Evolutionary conservation across 2,888 invertebrate genomes (phyloP).

Genomic region (Drosophila glabriapex): DNA sequence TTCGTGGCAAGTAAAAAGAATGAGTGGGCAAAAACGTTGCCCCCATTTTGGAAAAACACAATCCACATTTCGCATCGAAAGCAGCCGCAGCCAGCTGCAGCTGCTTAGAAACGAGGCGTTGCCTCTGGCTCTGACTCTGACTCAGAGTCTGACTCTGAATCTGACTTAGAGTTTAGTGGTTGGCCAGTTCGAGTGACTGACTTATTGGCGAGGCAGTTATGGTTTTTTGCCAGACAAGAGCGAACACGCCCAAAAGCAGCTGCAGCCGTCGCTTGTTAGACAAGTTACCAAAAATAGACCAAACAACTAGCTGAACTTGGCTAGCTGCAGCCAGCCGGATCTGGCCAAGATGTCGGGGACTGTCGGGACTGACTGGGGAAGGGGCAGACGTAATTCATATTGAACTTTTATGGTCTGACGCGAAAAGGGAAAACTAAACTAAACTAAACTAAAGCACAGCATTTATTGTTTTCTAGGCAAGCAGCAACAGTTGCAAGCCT

Average conservation of each 20-base stretch:
- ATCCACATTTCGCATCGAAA: constrained; percentile 44
- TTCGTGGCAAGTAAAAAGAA: constrained; percentile 26
- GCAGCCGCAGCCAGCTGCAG: constrained; percentile 50
- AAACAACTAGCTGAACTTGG: constrained; percentile 62
- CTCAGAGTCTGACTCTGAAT: constrained; percentile 21
- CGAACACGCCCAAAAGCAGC: constrained; percentile 70
- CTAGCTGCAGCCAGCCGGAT: constrained; percentile 29
- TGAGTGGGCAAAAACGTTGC: constrained; percentile 37
- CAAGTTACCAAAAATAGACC: constrained; percentile 81
- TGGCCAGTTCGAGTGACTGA: constrained; percentile 38
- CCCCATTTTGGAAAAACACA: constrained; percentile 42
- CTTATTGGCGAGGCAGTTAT: constrained; percentile 62
- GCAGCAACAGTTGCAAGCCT: constrained; percentile 9
- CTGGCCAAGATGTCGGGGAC: constrained; percentile 29
- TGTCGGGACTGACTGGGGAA: not conserved
- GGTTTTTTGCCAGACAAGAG: constrained; percentile 27
- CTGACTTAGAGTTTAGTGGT: constrained; percentile 34
- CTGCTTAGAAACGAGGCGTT: constrained; percentile 40
- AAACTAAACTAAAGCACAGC: not conserved
- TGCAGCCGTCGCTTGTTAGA: constrained; percentile 68
- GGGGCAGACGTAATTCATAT: constrained; percentile 54
- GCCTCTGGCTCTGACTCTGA: constrained; percentile 24
- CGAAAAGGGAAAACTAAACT: constrained; percentile 15
- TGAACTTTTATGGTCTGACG: constrained; percentile 56
- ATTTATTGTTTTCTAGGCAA: constrained; percentile 26